Evolutionary conservation across 2,113 vertebrate genomes (phyloP).

Genomic region (Dicrurus megarhynchus): DNA sequence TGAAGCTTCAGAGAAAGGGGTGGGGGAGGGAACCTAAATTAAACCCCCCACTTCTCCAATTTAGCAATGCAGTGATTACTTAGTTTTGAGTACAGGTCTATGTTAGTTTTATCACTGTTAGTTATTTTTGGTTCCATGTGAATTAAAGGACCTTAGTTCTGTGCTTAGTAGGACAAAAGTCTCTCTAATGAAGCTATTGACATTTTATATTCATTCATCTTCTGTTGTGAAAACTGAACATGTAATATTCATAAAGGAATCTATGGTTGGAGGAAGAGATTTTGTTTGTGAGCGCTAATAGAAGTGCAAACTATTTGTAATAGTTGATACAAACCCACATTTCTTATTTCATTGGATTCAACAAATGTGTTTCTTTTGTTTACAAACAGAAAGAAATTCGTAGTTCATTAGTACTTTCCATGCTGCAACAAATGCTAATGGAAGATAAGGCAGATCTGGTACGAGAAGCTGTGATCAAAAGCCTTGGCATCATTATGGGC

Average conservation of each 20-base stretch:
- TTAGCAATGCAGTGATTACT: neutral
- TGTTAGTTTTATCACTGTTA: neutral
- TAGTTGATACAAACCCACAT: neutral
- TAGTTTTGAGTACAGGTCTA: neutral
- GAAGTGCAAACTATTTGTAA: neutral
- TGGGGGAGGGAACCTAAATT: neutral
- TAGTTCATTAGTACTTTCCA: slow-evolving; percentile 95
- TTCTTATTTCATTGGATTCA: neutral
- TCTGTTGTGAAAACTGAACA: neutral
- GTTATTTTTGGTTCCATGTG: neutral
- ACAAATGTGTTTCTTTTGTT: neutral
- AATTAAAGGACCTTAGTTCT: neutral
- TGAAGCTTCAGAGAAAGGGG: neutral
- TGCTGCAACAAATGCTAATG: slow-evolving; percentile 97
- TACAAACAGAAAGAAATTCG: slow-evolving; percentile 93
- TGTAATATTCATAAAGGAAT: neutral
- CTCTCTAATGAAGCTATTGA: neutral
- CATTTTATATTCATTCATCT: neutral
- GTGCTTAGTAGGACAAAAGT: neutral
- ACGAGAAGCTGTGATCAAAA: slow-evolving; percentile 98
- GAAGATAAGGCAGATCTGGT: slow-evolving; percentile 99
- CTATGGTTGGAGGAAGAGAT: neutral
- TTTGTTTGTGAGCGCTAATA: neutral
- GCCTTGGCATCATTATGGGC: slow-evolving; percentile 96
- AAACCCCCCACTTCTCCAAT: neutral